These are phyloP conservation scores for Stenodema calcarata DNA, from an alignment of 2,888 invertebrate genomes.

Conservation along the genomic window DNA sequence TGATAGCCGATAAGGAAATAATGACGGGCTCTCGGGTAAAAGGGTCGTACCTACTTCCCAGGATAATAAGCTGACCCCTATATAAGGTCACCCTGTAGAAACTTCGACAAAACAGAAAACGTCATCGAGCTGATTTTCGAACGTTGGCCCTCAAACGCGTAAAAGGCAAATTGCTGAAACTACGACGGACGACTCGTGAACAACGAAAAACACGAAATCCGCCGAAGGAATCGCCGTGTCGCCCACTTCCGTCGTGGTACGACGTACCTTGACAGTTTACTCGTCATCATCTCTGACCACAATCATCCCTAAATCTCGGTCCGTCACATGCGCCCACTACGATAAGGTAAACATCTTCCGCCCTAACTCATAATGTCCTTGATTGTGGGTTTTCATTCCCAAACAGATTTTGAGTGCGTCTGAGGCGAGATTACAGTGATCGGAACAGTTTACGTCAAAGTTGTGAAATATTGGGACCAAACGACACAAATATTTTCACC, in stretches of 20 bases:
- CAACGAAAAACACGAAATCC: not conserved
- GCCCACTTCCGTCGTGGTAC: not conserved
- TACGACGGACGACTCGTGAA: not conserved
- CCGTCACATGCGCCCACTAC: not conserved
- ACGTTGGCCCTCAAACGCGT: not conserved
- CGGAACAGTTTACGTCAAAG: no score
- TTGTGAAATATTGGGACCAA: no score
- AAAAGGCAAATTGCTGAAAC: not conserved
- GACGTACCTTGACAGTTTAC: no score
- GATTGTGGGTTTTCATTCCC: not conserved
- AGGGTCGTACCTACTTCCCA: no score
- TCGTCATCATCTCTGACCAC: not conserved
- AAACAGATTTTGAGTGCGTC: not conserved
- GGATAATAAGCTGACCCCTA: no score
- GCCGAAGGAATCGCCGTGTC: not conserved
- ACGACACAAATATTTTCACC: no score
- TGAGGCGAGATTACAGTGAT: not conserved
- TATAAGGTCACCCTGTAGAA: no score
- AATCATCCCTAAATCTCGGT: not conserved
- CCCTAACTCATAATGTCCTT: not conserved
- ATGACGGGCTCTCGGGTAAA: not conserved
- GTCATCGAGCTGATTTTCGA: not conserved
- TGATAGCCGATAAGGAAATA: not conserved
- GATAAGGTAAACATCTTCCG: not conserved
- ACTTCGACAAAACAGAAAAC: no score